Base-by-base conservation (phyloP, 2,797 vertebrate species). In the Harpagifer antarcticus region DNA sequence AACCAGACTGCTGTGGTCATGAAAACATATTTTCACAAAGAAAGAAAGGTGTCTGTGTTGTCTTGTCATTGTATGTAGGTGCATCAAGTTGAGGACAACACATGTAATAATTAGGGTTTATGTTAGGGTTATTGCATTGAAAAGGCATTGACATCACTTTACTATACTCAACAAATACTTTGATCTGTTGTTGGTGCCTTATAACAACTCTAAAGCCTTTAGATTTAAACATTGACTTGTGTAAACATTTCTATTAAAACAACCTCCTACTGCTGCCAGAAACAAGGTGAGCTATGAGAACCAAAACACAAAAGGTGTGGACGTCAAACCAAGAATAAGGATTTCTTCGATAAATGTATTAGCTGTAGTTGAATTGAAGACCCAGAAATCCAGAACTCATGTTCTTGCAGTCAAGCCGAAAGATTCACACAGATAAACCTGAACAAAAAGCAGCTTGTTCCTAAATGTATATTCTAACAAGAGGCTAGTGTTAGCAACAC, bases 1-100 rank as follows among this genome's bases (percentile, higher is more conserved):
- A 47, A 31, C 42, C 14, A 49, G 14, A 48, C 66, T 62, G 70
- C 66, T 60, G 50, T 17, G 61, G 3, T 49, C 47, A 52, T 31
- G 3, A 82, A 43, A 68, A 1, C 5, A 3, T n/a, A 11, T 55
- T 9, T 7, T 31, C 43, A n/a, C 9, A 9, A 54, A 62, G 33
- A 43, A 42, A 50, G 6, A n/a, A 13, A 9, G 4, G 27, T 12
- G 12, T 42, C 9, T 57, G 33, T 10, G 61, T 54, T 62, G n/a
- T 52, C 68, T 47, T 45, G 23, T 50, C 11, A 23, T 72, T 42
- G 14, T 27, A 37, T 52, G 4, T 33, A 27, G 16, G 11, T 5
- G 7, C 23, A 50, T 5, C 33, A 45, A 52, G 14, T 9, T 7
- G 13, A 5, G 42, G 19, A 31, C 14, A 68, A 27, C 27, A 27